Evolutionary conservation across 2,888 invertebrate genomes (phyloP).

Genomic region (Heliconius charithonia): DNA sequence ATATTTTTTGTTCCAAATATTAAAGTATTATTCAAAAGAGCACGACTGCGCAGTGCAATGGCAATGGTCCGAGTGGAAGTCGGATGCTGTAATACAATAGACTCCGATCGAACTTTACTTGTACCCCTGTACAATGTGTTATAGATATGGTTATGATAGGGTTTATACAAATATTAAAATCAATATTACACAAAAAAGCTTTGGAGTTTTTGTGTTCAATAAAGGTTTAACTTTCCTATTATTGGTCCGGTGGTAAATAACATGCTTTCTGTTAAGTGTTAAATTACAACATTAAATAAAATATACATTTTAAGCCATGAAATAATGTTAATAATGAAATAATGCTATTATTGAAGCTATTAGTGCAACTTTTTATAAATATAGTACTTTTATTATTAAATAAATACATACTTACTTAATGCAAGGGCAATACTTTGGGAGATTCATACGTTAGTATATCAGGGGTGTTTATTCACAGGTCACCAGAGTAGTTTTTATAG

Average conservation of each 20-base stretch:
- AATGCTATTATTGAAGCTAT: not conserved
- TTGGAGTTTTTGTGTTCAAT: not conserved
- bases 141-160: constrained; percentile 65
- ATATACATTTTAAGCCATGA: not conserved
- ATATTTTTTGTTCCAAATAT: constrained; percentile 55
- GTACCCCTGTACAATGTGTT: constrained; percentile 61
- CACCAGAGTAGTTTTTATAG: constrained; percentile 60
- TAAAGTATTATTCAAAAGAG: constrained; percentile 59
- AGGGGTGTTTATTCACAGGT: constrained; percentile 31
- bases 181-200: constrained; percentile 58
- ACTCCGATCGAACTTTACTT: constrained; percentile 63
- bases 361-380: not conserved
- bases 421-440: constrained; percentile 27
- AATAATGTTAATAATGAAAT: not conserved
- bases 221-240: not conserved
- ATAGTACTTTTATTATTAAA: not conserved
- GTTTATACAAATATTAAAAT: constrained; percentile 68
- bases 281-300: not conserved
- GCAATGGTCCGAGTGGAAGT: constrained; percentile 71
- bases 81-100: constrained; percentile 71
- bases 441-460: constrained; percentile 35
- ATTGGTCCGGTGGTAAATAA: not conserved
- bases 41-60: constrained; percentile 72
- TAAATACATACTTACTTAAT: constrained; percentile 37
- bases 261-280: constrained; percentile 7